Evolutionary conservation across 2,113 vertebrate species (phyloP).

Genomic region (Austrofundulus limnaeus): DNA sequence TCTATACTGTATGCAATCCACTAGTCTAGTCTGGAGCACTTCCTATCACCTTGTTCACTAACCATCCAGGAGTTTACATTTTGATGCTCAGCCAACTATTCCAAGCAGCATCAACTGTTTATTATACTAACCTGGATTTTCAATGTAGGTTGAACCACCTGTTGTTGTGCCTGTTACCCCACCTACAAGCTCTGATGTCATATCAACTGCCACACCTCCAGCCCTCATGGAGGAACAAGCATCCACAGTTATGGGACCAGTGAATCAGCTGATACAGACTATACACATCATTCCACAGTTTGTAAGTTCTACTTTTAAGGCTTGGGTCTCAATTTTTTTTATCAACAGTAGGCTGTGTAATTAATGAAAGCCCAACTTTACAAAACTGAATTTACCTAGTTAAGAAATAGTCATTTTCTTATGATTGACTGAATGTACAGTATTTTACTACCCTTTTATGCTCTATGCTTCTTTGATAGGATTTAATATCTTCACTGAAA

Average conservation of each 20-base stretch:
- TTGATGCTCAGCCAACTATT: background rate
- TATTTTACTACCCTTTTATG: too few species aligned
- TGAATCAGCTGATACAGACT: background rate
- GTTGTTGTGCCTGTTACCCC: too few species aligned
- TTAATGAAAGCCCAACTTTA: constrained; percentile 2
- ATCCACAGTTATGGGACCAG: background rate
- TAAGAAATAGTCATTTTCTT: too few species aligned
- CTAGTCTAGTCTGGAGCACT: too few species aligned
- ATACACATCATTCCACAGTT: background rate
- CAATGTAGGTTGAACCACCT: background rate
- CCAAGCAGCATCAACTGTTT: background rate
- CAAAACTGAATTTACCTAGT: too few species aligned
- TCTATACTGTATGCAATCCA: too few species aligned
- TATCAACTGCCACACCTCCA: background rate
- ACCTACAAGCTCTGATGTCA: background rate
- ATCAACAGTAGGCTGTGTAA: background rate
- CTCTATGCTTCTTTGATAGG: too few species aligned
- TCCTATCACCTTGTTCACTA: background rate
- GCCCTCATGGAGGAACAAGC: background rate
- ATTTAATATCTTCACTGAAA: too few species aligned
- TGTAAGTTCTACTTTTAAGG: background rate
- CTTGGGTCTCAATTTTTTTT: background rate
- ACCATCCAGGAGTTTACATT: background rate
- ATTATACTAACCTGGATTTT: background rate
- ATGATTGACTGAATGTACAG: too few species aligned